These are phyloP conservation scores for Catharus ustulatus DNA, from an alignment of 2,797 vertebrate genomes.

Conservation along the genomic window DNA sequence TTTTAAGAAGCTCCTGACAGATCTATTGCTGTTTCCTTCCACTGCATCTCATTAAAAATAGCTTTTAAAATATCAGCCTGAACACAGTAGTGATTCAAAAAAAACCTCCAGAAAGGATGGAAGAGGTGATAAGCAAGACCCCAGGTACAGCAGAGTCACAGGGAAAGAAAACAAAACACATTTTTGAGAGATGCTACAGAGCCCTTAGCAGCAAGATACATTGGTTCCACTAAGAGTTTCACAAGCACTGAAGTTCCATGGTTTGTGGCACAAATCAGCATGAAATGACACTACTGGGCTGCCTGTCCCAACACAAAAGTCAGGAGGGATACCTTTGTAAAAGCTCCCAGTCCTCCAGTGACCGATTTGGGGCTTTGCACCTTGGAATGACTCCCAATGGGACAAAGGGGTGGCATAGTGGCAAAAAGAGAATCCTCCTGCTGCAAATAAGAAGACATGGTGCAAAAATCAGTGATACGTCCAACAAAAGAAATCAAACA, in stretches of 20 bases:
- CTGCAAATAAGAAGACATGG: slow-evolving; percentile 53
- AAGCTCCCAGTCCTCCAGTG: slow-evolving; percentile 82
- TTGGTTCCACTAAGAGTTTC: not conserved
- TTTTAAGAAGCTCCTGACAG: not conserved
- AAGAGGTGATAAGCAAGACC: not conserved
- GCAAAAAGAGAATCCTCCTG: slow-evolving; percentile 85
- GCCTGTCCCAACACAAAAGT: not conserved
- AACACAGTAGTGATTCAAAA: not conserved
- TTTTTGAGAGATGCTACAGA: not conserved
- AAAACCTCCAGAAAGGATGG: not conserved
- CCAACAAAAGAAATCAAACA: not conserved
- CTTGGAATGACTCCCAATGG: slow-evolving; percentile 84
- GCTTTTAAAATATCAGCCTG: not conserved
- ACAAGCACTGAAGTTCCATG: not conserved
- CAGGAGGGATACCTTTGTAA: slow-evolving; percentile 79
- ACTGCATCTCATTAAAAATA: not conserved
- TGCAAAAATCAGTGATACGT: not conserved
- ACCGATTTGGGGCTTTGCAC: slow-evolving; percentile 82
- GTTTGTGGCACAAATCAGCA: not conserved
- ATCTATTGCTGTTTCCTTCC: not conserved
- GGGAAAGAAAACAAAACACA: not conserved
- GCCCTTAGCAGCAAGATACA: not conserved
- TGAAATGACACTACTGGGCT: not conserved
- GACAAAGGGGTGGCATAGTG: slow-evolving; percentile 84
- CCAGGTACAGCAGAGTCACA: not conserved